Conservation (phyloP, 2,113 vertebrate genomes). For the Urocitellus parryii region DNA sequence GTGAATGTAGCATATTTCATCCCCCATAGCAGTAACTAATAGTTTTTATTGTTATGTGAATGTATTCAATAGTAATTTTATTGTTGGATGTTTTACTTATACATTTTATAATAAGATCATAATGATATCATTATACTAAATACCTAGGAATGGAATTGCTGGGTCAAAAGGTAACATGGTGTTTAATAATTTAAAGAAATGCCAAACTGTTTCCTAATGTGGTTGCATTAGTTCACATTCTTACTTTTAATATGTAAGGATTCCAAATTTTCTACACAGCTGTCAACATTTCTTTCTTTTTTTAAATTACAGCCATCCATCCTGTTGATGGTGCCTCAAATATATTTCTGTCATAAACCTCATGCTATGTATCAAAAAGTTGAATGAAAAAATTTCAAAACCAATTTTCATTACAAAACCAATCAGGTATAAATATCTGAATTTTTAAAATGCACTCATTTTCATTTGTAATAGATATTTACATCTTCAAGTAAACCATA, state of each 20-base stretch:
- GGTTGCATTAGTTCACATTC: too few species aligned
- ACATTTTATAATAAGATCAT: background rate
- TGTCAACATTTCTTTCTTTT: background rate
- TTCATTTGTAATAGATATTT: background rate
- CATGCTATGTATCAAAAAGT: too few species aligned
- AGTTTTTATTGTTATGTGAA: background rate
- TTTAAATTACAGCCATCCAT: background rate
- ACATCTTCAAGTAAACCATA: background rate
- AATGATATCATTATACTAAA: background rate
- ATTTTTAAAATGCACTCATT: background rate
- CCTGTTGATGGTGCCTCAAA: background rate
- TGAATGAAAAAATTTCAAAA: too few species aligned
- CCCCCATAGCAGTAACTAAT: background rate
- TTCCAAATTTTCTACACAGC: background rate
- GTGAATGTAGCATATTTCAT: background rate
- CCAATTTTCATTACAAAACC: background rate
- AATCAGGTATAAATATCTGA: background rate
- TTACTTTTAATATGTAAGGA: too few species aligned
- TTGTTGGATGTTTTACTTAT: background rate
- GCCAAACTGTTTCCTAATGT: too few species aligned
- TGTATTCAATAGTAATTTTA: background rate
- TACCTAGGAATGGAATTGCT: too few species aligned
- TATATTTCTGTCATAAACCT: background rate
- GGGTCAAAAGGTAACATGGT: too few species aligned
- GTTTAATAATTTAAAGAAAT: too few species aligned